Conservation (phyloP, 2,113 vertebrate genomes). For the Cynoglossus semilaevis region DNA sequence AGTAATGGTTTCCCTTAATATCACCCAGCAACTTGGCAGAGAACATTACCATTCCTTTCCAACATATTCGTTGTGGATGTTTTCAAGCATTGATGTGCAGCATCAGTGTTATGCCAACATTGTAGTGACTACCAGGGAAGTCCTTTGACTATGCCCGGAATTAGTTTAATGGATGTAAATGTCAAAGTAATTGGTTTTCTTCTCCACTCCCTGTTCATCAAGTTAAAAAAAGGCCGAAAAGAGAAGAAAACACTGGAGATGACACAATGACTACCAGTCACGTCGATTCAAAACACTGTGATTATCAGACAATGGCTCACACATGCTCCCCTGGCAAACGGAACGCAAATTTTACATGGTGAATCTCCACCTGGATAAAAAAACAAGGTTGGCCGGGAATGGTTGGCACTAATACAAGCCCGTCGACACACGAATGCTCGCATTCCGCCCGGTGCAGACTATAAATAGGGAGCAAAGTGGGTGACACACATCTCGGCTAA, state of each 20-base stretch:
- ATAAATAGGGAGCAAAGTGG: slow-evolving; percentile 74
- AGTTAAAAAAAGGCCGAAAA: too few species aligned
- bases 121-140: too few species aligned
- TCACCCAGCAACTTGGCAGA: not conserved
- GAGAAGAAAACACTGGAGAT: too few species aligned
- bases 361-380: slow-evolving; percentile 14
- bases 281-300: not conserved
- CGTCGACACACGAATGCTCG: slow-evolving; percentile 28
- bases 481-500: slow-evolving; percentile 66
- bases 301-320: slow-evolving; percentile 1
- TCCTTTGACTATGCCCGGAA: too few species aligned
- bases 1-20: not conserved
- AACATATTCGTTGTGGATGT: not conserved
- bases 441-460: slow-evolving; percentile 66
- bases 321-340: slow-evolving; percentile 1
- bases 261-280: not conserved
- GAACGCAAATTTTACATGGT: slow-evolving; percentile 34
- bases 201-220: not conserved
- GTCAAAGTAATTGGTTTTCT: too few species aligned
- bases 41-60: not conserved
- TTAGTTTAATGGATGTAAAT: too few species aligned
- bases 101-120: not conserved
- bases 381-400: slow-evolving; percentile 14
- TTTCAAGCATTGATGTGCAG: not conserved
- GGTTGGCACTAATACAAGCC: slow-evolving; percentile 29